phyloP scores from a whole-genome alignment of 2,888 invertebrate genomes.

The Tetragonisca angustula region DNA sequence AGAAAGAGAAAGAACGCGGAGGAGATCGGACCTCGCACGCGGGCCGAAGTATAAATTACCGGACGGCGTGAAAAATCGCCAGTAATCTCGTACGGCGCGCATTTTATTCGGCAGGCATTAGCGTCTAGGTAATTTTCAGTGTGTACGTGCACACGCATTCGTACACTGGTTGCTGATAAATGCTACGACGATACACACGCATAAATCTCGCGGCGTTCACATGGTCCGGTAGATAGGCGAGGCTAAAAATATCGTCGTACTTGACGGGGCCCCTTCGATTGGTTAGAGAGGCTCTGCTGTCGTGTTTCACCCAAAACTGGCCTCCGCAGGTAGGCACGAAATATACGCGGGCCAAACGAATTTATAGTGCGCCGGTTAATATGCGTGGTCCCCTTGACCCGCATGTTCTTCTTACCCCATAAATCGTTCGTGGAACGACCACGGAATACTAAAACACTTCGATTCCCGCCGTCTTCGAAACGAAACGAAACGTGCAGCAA shows the following conservation, averaged over 20 bases:
- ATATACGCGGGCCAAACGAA: conserved; percentile 65
- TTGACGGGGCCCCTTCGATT: conserved; percentile 60
- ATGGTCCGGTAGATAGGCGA: conserved; percentile 50
- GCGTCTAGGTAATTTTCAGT: conserved; percentile 59
- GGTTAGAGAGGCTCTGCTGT: conserved; percentile 50
- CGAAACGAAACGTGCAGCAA: neutral
- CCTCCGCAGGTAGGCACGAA: conserved; percentile 65
- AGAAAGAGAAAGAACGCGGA: neutral
- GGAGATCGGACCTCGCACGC: neutral
- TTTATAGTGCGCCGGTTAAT: conserved; percentile 71
- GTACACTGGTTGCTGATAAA: conserved; percentile 48
- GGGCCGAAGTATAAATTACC: conserved; percentile 48
- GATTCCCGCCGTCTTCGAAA: conserved; percentile 53
- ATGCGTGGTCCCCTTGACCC: conserved; percentile 71
- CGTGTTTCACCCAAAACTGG: conserved; percentile 61
- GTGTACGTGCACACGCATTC: neutral
- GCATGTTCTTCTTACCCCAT: conserved; percentile 71
- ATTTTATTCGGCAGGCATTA: conserved; percentile 58
- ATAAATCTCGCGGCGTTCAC: conserved; percentile 60
- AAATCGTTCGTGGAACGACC: conserved; percentile 61
- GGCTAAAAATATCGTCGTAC: conserved; percentile 61
- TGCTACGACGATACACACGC: conserved; percentile 47
- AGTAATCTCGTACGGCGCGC: conserved; percentile 49
- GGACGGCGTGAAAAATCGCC: conserved; percentile 53
- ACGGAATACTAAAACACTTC: conserved; percentile 71